Evolutionary conservation across 2,113 vertebrate species (phyloP), one percentile per base, ranked within the genome.

Genomic region (Lagopus muta): DNA sequence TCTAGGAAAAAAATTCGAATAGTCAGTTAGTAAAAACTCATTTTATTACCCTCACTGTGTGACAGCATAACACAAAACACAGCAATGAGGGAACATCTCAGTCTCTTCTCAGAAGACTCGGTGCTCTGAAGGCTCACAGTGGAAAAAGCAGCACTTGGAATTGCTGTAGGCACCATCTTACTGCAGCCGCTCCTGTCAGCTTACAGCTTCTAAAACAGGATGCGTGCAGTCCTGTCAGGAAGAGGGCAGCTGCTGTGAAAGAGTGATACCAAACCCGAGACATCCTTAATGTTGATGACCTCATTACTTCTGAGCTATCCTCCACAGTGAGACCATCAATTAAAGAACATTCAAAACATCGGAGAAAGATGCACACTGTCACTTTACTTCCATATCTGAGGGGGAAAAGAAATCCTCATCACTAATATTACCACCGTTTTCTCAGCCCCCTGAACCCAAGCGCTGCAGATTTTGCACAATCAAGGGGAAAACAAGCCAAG

Each of bases 221-320:
- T 96, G 92, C 92, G 89, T n/a, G 66, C 91, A 96, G 86, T 96
- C 94, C 94, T 95, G 90, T 82, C 94, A 96, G 95, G 96, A 96
- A 96, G 86, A 94, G 74, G 69, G 77, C 89, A 96, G 95, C 21
- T 92, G 83, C 95, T 92, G 95, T 90, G 77, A 89, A 90, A 95
- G 77, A 87, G 92, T 45, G 95, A 96, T 84, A 96, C 92, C 89
- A 96, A 92, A 96, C 95, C 1, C 89, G 94, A 96, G 74, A 94
- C 72, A 78, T 84, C 83, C 83, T 66, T 48, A 36, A 75, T 1
- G 28, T 22, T 66, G 94, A 87, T 90, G 95, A 45, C 84, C 81
- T 94, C 77, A 84, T 10, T 57, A 78, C 14, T 84, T 36, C 83
- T 79, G 66, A 89, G 74, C 74, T 91, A 17, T 4, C 40, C 71